Base-by-base conservation (phyloP, 1,140 invertebrate genomes). In the Magallana angulata region DNA sequence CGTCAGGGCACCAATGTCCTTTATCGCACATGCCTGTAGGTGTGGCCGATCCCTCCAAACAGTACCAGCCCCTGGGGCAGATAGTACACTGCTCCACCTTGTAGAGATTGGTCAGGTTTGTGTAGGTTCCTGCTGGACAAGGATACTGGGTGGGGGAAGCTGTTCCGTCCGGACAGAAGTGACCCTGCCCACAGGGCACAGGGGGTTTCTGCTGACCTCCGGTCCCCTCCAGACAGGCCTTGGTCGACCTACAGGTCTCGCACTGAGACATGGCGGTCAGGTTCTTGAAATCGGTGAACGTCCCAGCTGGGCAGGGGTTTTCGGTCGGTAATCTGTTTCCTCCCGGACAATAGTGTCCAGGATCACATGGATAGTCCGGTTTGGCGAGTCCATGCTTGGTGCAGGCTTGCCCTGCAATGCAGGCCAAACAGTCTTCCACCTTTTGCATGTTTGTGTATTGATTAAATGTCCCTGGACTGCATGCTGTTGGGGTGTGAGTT, bases 181-280 rank as follows among this genome's bases (percentile, higher is more conserved):
- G 91, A 14, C 94, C 94, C 62, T 88, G 81, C 14, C 89, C 91
- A 88, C 94, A 94, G 18, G 93, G 90, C 9, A 92, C 90, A 16
- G 94, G 94, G n/a, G 93, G 92, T 76, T 93, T 92, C 81, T 94
- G 93, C 12, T 87, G 62, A n/a, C 94, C 94, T 9, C 94, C 94
- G 9, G 94, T 94, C 8, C 91, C 92, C 8, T 87, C 87, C 1
- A 90, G 89, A 81, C 92, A 94, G 4, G 93, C 92, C 82, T 91
- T 85, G 2, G 91, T 92, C 9, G 88, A 87, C 30, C 90, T 91
- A 86, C 93, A 94, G n/a, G 85, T 85, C 71, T 92, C 83, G 88
- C 94, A 94, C 89, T 94, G 93, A n/a, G 91, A 91, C 5, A 90
- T 83, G 18, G 89, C 89, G 0, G 94, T 94, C 18, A 93, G 90